Percentiles rank a stretch among this genome's conserved stretches.
phyloP scores from a whole-genome alignment of 2,888 invertebrate genomes.

The Kuschelorhynchus macadamiae region DNA sequence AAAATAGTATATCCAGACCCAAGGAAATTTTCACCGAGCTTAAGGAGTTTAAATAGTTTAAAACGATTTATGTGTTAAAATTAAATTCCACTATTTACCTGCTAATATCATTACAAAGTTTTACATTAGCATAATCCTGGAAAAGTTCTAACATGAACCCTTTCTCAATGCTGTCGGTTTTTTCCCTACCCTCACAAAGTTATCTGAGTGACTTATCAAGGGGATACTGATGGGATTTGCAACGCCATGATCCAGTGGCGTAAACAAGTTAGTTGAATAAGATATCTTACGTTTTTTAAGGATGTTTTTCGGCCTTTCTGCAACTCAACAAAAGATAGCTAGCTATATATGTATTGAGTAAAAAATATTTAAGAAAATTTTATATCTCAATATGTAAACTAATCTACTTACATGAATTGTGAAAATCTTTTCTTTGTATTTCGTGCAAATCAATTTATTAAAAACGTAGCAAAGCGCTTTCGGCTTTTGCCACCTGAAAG shows the following conservation, averaged over 20 bases:
- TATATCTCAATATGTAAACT: too few species aligned
- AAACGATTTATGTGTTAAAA: constrained; percentile 13
- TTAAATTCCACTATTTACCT: constrained; percentile 33
- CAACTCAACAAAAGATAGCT: too few species aligned
- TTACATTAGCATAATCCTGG: constrained; percentile 36
- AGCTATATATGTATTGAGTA: too few species aligned
- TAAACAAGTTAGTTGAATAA: background rate
- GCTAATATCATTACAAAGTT: constrained; percentile 37
- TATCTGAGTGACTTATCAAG: constrained; percentile 44
- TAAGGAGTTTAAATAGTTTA: constrained; percentile 17
- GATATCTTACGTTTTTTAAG: too few species aligned
- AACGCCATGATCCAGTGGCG: constrained; percentile 29
- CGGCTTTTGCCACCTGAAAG: too few species aligned
- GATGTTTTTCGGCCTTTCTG: too few species aligned
- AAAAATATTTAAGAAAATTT: too few species aligned
- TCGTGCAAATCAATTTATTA: too few species aligned
- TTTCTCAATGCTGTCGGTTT: constrained; percentile 26
- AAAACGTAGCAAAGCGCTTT: too few species aligned
- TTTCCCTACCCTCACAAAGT: constrained; percentile 42
- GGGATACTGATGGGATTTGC: constrained; percentile 47
- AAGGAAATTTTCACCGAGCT: constrained; percentile 8
- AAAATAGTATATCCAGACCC: constrained; percentile 4
- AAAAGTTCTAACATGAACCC: constrained; percentile 41
- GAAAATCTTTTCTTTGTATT: too few species aligned
- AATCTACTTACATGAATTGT: too few species aligned